Evolutionary conservation across 1,140 invertebrate species (phyloP).

Genomic region (Alviniconcha marisindica): DNA sequence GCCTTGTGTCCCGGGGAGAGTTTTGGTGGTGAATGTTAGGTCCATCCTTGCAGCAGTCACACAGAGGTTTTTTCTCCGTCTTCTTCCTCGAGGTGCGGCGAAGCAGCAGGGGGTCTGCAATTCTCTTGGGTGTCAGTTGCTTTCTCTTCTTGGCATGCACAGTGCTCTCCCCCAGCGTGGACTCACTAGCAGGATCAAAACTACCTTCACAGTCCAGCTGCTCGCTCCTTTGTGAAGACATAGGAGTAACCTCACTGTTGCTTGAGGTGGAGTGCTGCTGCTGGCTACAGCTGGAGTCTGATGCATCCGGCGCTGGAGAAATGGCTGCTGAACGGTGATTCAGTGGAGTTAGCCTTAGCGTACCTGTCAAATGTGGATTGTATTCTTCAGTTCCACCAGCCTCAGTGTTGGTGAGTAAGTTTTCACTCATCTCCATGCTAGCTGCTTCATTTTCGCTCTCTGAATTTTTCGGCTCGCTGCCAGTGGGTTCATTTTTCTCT

Average conservation of each 20-base stretch:
- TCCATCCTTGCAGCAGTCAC: conserved; percentile 6
- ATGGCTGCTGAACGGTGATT: not conserved
- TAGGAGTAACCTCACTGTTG: not conserved
- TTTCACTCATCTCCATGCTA: not conserved
- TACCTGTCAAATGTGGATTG: not conserved
- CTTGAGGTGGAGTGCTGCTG: not conserved
- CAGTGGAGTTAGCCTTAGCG: not conserved
- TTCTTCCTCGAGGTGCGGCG: conserved; percentile 35
- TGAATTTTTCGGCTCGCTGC: not conserved
- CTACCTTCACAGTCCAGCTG: not conserved
- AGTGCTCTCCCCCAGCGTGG: conserved; percentile 32
- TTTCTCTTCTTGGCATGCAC: conserved; percentile 56
- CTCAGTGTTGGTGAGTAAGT: not conserved
- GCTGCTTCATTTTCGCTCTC: not conserved
- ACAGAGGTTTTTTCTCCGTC: conserved; percentile 28
- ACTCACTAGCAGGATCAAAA: not conserved
- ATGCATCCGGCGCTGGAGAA: not conserved
- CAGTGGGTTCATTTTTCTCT: not conserved
- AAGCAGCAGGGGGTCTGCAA: conserved; percentile 5
- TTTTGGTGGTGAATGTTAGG: not conserved
- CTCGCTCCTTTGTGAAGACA: not conserved
- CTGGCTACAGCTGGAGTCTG: not conserved
- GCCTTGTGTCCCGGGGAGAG: not conserved
- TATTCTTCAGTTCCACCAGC: not conserved
- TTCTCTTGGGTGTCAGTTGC: conserved; percentile 56